Base-by-base conservation (phyloP, 2,113 vertebrate genomes). In the Vombatus ursinus region DNA sequence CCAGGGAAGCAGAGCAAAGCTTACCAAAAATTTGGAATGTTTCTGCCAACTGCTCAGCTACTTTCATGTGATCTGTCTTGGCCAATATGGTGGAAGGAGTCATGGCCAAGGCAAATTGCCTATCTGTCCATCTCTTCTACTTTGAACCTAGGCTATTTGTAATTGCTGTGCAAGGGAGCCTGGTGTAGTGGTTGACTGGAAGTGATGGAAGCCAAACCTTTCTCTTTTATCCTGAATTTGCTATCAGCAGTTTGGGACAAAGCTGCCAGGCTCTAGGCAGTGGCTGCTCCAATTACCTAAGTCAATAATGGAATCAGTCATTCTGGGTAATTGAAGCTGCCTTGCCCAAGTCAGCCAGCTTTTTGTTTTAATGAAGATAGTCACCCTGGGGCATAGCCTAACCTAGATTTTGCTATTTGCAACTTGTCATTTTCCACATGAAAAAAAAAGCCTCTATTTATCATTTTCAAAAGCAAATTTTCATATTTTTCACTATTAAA, bases 401-500 rank as follows among this genome's bases (percentile, higher is more conserved):
- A 50, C 52, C n/a, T 91, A 51, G 16, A 4, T 90, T 61, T 77
- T 89, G 47, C 94, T 90, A 50, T 14, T 90, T 91, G 93, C 8
- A 24, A 49, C 8, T 95, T 91, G 37, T 51, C 91, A 24, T 61
- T 93, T 93, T 96, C 47, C 51, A 92, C 93, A 47, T 28, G 7
- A 44, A 94, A 95, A 68, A 68, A 54, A 44, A 28, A 92, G 50
- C 93, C 2, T 84, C 19, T 84, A 68, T 61, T 61, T 61, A 44
- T 84, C 68, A 52, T 54, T 61, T 61, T 31, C 90, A 95, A 93
- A 96, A 90, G 37, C 48, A n/a, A 8, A 22, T 90, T 93, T 89
- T 49, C 90, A 8, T 92, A 14, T 91, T 10, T 77, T 84, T n/a
- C 31, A 77, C 50, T 52, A 31, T 52, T 2, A 24, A 84, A 57